A percentile compares a stretch with the other conserved stretches of the same genome.
Conservation (phyloP, 2,888 invertebrate species). For the Caenorhabditis sp. region DNA sequence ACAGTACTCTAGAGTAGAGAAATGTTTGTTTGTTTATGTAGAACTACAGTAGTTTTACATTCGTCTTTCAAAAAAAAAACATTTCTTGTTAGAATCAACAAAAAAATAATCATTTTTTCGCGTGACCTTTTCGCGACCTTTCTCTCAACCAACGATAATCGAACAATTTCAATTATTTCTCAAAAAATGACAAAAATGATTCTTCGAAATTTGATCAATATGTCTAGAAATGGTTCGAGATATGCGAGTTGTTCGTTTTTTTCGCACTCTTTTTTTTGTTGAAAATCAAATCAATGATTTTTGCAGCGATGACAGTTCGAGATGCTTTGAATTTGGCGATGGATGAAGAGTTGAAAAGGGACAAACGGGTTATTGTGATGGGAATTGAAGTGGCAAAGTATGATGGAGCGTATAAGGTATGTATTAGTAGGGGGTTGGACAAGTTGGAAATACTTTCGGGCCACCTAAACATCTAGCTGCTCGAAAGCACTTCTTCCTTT, state of each 20-base stretch:
- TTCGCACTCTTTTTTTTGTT: too few species aligned
- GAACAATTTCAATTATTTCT: not conserved
- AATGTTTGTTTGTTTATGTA: too few species aligned
- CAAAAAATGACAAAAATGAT: not conserved
- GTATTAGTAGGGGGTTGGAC: not conserved
- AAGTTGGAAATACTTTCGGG: too few species aligned
- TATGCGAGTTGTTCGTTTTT: not conserved
- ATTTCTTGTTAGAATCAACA: too few species aligned
- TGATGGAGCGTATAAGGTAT: constrained; percentile 89
- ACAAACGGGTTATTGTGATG: constrained; percentile 85
- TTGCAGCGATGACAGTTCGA: constrained; percentile 81
- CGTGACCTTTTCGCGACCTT: too few species aligned
- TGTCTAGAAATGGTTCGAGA: not conserved
- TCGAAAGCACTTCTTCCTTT: too few species aligned
- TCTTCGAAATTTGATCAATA: not conserved
- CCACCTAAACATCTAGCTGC: too few species aligned
- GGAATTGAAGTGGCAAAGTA: constrained; percentile 98
- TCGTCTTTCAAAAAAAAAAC: too few species aligned
- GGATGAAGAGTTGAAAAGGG: constrained; percentile 93
- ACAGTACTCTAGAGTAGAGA: too few species aligned
- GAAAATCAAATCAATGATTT: not conserved
- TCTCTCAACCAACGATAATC: too few species aligned
- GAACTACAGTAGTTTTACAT: too few species aligned
- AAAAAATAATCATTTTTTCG: too few species aligned
- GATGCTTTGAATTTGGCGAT: constrained; percentile 95